These are phyloP conservation scores for Tipula vernalis DNA, from an alignment of 2,888 invertebrate species.

Conservation along the genomic window DNA sequence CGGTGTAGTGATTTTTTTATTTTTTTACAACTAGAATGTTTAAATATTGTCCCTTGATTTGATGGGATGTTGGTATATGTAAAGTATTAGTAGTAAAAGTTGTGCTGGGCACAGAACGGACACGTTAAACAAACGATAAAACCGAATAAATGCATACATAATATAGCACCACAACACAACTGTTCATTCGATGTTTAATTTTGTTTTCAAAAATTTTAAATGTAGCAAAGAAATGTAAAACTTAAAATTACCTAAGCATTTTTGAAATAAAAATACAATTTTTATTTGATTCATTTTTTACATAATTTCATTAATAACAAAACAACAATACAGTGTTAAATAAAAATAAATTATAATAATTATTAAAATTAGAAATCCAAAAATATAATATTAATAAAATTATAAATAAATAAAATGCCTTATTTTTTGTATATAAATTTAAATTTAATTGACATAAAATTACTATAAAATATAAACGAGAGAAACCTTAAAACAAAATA, in stretches of 20 bases:
- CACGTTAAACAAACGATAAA: no score
- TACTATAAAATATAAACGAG: background rate
- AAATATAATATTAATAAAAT: background rate
- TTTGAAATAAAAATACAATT: background rate
- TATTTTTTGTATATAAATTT: background rate
- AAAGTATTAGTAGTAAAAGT: background rate
- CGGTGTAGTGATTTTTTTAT: background rate
- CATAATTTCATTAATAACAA: background rate
- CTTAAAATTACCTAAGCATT: background rate
- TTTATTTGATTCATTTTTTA: no score
- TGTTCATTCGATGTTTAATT: background rate
- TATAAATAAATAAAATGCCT: background rate
- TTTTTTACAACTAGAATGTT: background rate
- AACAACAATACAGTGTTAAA: background rate
- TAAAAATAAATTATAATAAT: background rate
- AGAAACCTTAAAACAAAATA: background rate
- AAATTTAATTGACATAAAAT: background rate
- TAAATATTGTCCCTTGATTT: background rate
- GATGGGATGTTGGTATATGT: no score
- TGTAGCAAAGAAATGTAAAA: background rate
- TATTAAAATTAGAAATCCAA: background rate
- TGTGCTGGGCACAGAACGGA: background rate
- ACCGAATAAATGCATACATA: background rate
- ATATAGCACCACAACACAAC: background rate
- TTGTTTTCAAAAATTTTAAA: background rate